A percentile compares a stretch with the other conserved stretches of the same genome.
phyloP scores from a whole-genome alignment of 2,797 vertebrate species.

The Lemur catta region DNA sequence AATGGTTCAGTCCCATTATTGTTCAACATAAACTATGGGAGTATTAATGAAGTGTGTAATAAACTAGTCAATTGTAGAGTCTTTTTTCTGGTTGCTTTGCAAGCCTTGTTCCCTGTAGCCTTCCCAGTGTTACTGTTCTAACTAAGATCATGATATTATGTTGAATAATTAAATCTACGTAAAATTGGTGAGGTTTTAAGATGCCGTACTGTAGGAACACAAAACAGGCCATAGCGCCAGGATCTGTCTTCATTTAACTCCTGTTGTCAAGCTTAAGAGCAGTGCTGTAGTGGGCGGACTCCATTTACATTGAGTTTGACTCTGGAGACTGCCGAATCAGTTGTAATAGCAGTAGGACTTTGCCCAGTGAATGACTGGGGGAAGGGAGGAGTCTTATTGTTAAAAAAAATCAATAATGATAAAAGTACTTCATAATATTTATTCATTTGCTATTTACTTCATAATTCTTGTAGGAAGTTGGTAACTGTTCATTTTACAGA shows the following conservation, averaged over 20 bases:
- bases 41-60: neutral
- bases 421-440: constrained; percentile 61
- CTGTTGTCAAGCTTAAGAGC: neutral
- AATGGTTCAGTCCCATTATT: neutral
- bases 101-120: neutral
- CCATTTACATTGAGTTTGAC: neutral
- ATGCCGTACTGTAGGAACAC: neutral
- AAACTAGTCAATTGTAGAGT: neutral
- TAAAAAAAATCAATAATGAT: constrained; percentile 35
- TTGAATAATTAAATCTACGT: constrained; percentile 40
- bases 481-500: constrained; percentile 68
- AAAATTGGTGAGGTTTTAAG: neutral
- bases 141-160: neutral
- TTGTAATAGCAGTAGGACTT: constrained; percentile 48
- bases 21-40: constrained; percentile 24
- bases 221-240: neutral
- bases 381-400: constrained; percentile 3
- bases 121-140: constrained; percentile 23
- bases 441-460: constrained; percentile 1
- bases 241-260: neutral
- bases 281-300: neutral
- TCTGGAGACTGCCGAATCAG: neutral
- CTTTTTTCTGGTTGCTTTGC: constrained; percentile 1
- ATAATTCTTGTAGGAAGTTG: constrained; percentile 61
- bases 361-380: neutral